phyloP scores from a whole-genome alignment of 1,140 invertebrate species.

The Dolichoris vasculosae region DNA sequence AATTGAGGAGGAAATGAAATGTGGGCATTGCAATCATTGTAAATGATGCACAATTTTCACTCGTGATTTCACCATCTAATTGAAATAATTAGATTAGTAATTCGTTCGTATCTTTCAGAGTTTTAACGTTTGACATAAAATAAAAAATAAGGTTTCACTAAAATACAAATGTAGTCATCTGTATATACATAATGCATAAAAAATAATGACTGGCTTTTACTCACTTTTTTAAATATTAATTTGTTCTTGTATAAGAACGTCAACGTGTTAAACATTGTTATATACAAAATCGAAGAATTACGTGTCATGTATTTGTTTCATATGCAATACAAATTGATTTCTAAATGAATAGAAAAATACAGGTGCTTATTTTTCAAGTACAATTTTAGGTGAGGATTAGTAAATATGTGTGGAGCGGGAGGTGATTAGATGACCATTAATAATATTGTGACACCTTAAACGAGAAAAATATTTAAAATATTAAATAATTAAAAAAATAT shows the following conservation, averaged over 20 bases:
- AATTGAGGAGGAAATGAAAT: conserved; percentile 30
- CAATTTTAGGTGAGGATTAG: background rate
- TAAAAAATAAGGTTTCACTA: background rate
- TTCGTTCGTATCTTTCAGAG: conserved; percentile 12
- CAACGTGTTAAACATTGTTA: too few relatives aligned
- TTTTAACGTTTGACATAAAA: conserved; percentile 20
- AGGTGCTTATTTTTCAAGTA: background rate
- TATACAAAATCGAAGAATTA: too few relatives aligned
- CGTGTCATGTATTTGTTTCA: too few relatives aligned
- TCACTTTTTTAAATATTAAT: background rate
- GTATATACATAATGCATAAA: background rate
- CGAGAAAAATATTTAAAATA: background rate
- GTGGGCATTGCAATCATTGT: conserved; percentile 46
- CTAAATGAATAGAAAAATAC: background rate
- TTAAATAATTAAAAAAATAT: conserved; percentile 4
- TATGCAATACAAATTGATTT: background rate
- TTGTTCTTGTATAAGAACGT: background rate
- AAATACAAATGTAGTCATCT: background rate
- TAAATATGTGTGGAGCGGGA: background rate
- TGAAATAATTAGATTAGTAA: conserved; percentile 40
- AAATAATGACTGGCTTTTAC: background rate
- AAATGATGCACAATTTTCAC: background rate
- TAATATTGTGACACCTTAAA: background rate
- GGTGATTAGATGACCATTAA: background rate
- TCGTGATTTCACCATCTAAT: conserved; percentile 33